These are phyloP conservation scores for Falco berigora DNA, from an alignment of 2,797 vertebrate species.

Conservation along the genomic window DNA sequence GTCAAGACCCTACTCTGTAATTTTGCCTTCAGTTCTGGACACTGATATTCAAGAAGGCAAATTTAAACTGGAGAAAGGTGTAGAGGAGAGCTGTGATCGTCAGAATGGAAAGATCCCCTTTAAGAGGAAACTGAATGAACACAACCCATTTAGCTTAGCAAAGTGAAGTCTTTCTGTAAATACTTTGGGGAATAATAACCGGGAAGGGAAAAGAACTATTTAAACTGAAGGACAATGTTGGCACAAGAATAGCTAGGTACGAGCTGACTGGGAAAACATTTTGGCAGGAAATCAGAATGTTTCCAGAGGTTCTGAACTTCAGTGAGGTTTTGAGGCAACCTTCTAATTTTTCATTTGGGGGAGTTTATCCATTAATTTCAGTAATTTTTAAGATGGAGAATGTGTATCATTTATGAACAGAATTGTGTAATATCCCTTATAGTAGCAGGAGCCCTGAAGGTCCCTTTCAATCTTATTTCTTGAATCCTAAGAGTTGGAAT, in stretches of 20 bases:
- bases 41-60: neutral
- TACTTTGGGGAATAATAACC: neutral
- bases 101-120: neutral
- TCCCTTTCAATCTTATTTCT: neutral
- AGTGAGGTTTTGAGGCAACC: neutral
- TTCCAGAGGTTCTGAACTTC: neutral
- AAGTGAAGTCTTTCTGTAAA: constrained; percentile 13
- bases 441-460: neutral
- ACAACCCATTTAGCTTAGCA: neutral
- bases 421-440: neutral
- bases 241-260: neutral
- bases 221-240: constrained; percentile 33
- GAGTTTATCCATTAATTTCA: neutral
- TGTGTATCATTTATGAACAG: neutral
- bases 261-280: neutral
- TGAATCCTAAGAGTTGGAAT: neutral
- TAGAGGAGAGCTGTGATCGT: neutral
- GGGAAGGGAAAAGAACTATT: constrained; percentile 2
- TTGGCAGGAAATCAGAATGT: neutral
- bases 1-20: neutral
- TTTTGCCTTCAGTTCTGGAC: neutral
- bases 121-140: neutral
- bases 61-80: neutral
- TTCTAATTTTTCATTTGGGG: neutral
- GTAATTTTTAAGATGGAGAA: neutral